A percentile compares a stretch with the other conserved stretches of the same genome.
Conservation (phyloP, 1,140 invertebrate species). For the Choristoneura fumiferana region DNA sequence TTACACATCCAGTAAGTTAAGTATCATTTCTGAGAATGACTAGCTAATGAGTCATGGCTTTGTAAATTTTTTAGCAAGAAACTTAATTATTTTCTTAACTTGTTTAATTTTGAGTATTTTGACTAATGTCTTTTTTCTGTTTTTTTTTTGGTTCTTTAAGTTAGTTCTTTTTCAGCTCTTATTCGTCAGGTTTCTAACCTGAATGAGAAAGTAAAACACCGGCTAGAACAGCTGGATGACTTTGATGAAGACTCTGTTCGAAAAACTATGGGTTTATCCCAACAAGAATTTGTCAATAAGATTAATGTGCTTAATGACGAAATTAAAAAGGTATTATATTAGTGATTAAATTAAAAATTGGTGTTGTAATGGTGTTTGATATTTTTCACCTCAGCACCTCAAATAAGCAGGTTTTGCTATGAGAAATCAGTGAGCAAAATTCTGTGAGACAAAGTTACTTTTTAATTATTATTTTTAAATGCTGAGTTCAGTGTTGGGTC, state of each 20-base stretch:
- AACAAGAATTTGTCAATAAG: constrained; percentile 93
- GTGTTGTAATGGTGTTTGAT: not conserved
- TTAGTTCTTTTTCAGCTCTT: constrained; percentile 80
- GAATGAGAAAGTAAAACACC: constrained; percentile 94
- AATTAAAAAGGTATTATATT: constrained; percentile 80
- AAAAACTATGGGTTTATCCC: constrained; percentile 93
- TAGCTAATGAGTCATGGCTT: no score
- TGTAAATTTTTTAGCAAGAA: no score
- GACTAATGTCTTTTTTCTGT: constrained; percentile 26
- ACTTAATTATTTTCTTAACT: no score
- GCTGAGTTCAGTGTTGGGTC: no score
- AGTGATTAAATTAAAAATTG: constrained; percentile 9
- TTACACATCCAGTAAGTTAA: no score
- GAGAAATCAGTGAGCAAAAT: no score
- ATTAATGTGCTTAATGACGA: constrained; percentile 95
- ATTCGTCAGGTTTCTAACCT: constrained; percentile 88
- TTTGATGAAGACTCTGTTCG: constrained; percentile 94
- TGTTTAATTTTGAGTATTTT: no score
- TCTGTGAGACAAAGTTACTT: no score
- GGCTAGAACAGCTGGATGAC: constrained; percentile 95
- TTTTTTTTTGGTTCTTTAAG: constrained; percentile 60
- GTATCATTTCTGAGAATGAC: no score
- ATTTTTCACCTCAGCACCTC: no score
- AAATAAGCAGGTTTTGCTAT: no score
- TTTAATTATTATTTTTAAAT: no score